Base-by-base conservation (phyloP, 2,888 invertebrate species). In the Protophormia terraenovae region DNA sequence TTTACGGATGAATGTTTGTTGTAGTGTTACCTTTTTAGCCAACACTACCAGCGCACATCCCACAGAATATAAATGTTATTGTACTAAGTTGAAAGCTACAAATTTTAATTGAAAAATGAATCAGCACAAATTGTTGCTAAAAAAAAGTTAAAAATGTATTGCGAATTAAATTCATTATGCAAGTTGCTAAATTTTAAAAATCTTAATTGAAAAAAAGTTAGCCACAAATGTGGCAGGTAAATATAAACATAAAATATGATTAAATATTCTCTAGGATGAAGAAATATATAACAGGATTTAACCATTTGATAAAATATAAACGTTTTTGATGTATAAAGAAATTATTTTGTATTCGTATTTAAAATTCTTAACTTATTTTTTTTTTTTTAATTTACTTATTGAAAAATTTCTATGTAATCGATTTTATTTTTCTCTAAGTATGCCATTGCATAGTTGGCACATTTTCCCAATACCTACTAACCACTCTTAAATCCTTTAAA, bases 51-150 rank as follows among this genome's bases (percentile, higher is more conserved):
- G 29, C 14, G 24, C 27, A 4, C 27, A 22, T n/a, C n/a, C n/a
- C 41, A 45, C 35, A 47, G 10, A n/a, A n/a, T n/a, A n/a, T 7
- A 29, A 53, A 7, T 60, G 45, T 10, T n/a, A n/a, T n/a, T n/a
- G 8, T 29, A n/a, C 2, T 58, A 45, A 16, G 29, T 53, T 53
- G 35, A 64, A 80, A 55, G 71, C 29, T 16, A 12, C 1, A 58
- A 41, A 67, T 24, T 55, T 67, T 41, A 41, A 47, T 72, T 55
- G 55, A 41, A 79, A 53, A 53, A 53, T 79, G 38, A 79, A n/a
- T 64, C 71, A 72, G 38, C 38, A 67, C n/a, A 75, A 75, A 50
- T 24, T 62, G 35, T 62, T 38, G 22, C 0, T 10, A 29, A 75
- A 47, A 22, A 24, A 50, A 50, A 50, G 14, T 14, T 22, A 10